phyloP scores from a whole-genome alignment of 2,113 vertebrate genomes.

The Sorex fumeus region DNA sequence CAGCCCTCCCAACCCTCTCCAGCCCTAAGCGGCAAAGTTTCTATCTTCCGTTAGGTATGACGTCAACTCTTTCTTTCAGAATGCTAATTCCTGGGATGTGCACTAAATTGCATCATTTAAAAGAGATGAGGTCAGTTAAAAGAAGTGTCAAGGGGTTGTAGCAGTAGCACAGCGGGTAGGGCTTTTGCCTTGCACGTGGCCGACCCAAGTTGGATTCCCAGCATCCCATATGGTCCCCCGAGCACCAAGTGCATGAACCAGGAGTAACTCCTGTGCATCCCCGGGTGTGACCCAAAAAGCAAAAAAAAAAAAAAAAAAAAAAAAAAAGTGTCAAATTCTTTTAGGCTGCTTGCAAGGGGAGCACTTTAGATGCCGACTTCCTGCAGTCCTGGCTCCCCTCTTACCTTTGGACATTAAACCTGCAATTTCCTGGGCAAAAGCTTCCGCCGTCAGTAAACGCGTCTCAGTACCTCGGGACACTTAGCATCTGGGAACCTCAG shows the following conservation, averaged over 20 bases:
- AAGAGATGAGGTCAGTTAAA: too few species aligned
- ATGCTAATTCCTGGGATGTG: not conserved
- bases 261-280: too few species aligned
- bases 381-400: not conserved
- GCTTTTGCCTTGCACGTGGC: too few species aligned
- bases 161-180: too few species aligned
- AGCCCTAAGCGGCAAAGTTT: not conserved
- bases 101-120: not conserved
- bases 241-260: too few species aligned
- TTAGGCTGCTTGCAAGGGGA: not conserved
- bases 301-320: too few species aligned
- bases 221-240: too few species aligned
- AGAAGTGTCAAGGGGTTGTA: too few species aligned
- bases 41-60: constrained; percentile 40
- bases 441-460: not conserved
- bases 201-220: too few species aligned
- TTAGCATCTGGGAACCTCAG: not conserved
- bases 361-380: not conserved
- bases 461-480: not conserved
- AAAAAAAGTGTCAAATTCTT: not conserved
- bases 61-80: not conserved
- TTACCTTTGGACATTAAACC: not conserved
- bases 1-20: too few species aligned
- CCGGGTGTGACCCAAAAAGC: too few species aligned
- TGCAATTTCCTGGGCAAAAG: not conserved